A percentile compares a stretch with the other conserved stretches of the same genome.
phyloP scores from a whole-genome alignment of 2,797 vertebrate genomes.

The Crenichthys baileyi region DNA sequence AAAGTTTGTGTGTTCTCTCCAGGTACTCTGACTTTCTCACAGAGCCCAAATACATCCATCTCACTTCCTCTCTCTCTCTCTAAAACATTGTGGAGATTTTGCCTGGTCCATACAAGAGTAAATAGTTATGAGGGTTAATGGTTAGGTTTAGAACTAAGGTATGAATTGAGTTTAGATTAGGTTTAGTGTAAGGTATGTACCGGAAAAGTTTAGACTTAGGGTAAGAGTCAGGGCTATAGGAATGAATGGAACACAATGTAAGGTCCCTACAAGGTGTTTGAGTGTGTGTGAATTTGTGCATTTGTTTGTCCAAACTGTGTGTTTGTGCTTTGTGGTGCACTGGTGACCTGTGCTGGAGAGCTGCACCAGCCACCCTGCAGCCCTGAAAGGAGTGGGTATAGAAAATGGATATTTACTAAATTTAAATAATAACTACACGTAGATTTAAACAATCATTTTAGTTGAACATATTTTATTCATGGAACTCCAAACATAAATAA shows the following conservation, averaged over 20 bases:
- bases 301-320: background rate
- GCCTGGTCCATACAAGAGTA: no score
- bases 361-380: background rate
- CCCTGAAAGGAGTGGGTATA: background rate
- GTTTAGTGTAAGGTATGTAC: no score
- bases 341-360: background rate
- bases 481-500: background rate
- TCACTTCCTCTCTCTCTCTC: no score
- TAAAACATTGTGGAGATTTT: no score
- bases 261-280: no score
- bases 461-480: slow-evolving; percentile 1
- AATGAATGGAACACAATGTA: no score
- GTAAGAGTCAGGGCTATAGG: no score
- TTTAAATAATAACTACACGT: background rate
- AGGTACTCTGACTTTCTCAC: background rate
- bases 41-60: background rate
- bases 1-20: background rate
- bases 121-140: no score
- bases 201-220: no score
- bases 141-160: no score
- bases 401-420: background rate
- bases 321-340: background rate
- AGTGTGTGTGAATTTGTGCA: background rate
- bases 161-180: no score
- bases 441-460: background rate